A percentile compares a stretch with the other conserved stretches of the same genome.
Evolutionary conservation across 2,888 invertebrate species (phyloP).

Genomic region (Noctuana brunneofusca): DNA sequence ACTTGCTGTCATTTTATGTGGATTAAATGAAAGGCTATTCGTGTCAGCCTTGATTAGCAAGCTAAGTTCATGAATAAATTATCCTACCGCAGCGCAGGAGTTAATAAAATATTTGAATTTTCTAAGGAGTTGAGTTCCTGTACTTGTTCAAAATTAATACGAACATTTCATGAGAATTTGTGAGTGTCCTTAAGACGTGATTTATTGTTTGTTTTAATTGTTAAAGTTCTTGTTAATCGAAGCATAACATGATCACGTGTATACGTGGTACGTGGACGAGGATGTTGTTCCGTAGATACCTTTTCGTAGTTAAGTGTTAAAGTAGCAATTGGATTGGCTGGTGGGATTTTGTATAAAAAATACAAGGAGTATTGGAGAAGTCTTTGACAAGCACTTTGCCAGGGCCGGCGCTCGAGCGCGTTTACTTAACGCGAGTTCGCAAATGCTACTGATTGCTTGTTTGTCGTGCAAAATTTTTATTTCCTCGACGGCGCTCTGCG

Average conservation of each 20-base stretch:
- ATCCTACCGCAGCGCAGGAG: not conserved
- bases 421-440: conserved; percentile 70
- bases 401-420: conserved; percentile 50
- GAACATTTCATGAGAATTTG: too few relatives aligned
- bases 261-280: not conserved
- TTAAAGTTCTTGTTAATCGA: too few relatives aligned
- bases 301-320: conserved; percentile 34
- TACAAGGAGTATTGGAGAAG: conserved; percentile 58
- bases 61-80: not conserved
- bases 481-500: conserved; percentile 46
- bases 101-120: not conserved
- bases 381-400: conserved; percentile 67
- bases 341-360: conserved; percentile 51
- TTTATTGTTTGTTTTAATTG: not conserved
- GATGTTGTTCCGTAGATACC: conserved; percentile 39
- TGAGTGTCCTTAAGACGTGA: too few relatives aligned
- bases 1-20: conserved; percentile 15
- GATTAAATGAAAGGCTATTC: conserved; percentile 17
- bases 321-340: conserved; percentile 35
- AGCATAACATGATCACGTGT: not conserved
- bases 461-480: conserved; percentile 73
- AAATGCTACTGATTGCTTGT: conserved; percentile 79
- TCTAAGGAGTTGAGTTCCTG: not conserved
- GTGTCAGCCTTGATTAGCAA: not conserved
- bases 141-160: not conserved